Evolutionary conservation across 2,797 vertebrate genomes (phyloP).

Genomic region (Meda fulgida): DNA sequence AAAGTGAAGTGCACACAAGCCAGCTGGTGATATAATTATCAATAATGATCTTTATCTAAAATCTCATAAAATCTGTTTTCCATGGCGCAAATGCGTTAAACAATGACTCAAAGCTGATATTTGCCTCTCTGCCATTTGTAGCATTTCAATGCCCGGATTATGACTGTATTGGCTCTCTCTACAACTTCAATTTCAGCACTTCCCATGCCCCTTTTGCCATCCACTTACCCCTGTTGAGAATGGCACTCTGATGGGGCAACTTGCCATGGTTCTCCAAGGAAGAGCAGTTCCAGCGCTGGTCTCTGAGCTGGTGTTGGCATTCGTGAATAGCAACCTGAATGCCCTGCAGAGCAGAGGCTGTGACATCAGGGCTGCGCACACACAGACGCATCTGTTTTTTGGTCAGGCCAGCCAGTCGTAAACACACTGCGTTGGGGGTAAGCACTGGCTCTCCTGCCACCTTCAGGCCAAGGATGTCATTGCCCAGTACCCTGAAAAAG

Average conservation of each 20-base stretch:
- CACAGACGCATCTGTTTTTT: constrained; percentile 91
- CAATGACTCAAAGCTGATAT: constrained; percentile 41
- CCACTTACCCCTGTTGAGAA: constrained; percentile 88
- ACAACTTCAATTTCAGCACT: constrained; percentile 29
- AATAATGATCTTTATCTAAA: constrained; percentile 43
- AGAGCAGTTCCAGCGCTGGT: constrained; percentile 95
- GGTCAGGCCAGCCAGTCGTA: constrained; percentile 88
- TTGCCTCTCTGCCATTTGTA: constrained; percentile 12
- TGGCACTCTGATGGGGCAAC: constrained; percentile 85
- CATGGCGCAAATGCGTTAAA: constrained; percentile 19
- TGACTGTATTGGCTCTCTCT: constrained; percentile 35
- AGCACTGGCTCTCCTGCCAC: constrained; percentile 88
- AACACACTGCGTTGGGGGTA: constrained; percentile 90
- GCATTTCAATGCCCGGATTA: constrained; percentile 42
- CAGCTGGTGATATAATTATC: constrained; percentile 40
- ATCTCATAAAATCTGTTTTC: constrained; percentile 44
- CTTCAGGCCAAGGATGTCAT: constrained; percentile 91
- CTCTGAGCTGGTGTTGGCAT: constrained; percentile 89
- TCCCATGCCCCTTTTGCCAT: constrained; percentile 43
- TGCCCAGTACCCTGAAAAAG: constrained; percentile 83
- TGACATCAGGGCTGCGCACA: constrained; percentile 89
- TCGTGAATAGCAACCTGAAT: constrained; percentile 92
- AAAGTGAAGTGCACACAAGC: constrained; percentile 13
- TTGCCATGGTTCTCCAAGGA: constrained; percentile 85
- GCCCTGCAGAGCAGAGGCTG: constrained; percentile 91